Base-by-base conservation (phyloP, 2,113 vertebrate genomes). In the Pseudorectes ferrugineus region DNA sequence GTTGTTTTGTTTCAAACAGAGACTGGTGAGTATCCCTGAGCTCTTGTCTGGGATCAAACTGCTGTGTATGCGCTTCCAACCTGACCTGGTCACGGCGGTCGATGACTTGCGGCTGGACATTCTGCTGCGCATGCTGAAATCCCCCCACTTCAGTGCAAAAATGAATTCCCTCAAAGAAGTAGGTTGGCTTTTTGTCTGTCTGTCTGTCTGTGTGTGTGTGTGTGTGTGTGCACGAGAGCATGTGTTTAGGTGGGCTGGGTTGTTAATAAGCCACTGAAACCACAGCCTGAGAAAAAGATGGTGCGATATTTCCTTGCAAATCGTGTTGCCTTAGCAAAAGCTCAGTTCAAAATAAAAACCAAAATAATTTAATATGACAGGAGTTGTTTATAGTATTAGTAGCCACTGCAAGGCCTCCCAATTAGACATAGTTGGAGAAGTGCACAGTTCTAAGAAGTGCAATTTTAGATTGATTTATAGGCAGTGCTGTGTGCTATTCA, bases 131-230 rank as follows among this genome's bases (percentile, higher is more conserved):
- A 99, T 99, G 99, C 97, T 99, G 81, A 99, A 99, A 94, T 99
- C 99, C 4, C 99, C 99, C 35, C 99, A 99, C 93, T 99, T 99
- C 96, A 99, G 99, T 88, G 99, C 99, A 93, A 99, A 99, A 95
- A 99, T 99, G 99, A 99, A 99, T 92, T 99, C 99, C 40, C 99
- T 99, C 89, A 99, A 99, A 98, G 99, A 99, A 97, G 99, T 99
- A 97, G 92, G 98, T 91, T 94, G 67, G 58, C 80, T 68, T 59
- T 71, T 18, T 46, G 21, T 24, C 35, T 22, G 28, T 5, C 19
- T 62, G 13, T 29, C 8, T 23, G 26, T 21, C 7, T 12, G 31
- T 21, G 8, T 7, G 17, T n/a, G n/a, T n/a, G n/a, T n/a, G n/a
- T n/a, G n/a, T n/a, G 8, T 12, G 31, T 21, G 9, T 7, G 17